Conservation (phyloP, 2,797 vertebrate species). For the Onychomys leucogaster region DNA sequence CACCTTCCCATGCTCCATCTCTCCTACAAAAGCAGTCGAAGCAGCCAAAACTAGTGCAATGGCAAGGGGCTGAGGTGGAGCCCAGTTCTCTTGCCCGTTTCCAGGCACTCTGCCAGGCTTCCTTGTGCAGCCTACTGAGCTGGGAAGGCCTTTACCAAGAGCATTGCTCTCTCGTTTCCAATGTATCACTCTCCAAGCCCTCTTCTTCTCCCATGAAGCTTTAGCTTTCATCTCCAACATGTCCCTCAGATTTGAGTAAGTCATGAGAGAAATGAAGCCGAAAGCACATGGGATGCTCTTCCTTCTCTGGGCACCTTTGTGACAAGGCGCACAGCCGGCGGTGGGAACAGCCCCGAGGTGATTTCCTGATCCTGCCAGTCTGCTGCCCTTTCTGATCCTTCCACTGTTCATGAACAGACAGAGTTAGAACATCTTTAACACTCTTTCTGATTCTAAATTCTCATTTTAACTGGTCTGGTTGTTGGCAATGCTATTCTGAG, state of each 20-base stretch:
- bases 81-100: background rate
- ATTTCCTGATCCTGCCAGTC: background rate
- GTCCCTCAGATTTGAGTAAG: background rate
- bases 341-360: background rate
- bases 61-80: background rate
- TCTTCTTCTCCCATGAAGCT: background rate
- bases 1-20: conserved; percentile 3
- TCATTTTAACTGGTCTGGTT: conserved; percentile 42
- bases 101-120: background rate
- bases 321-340: background rate
- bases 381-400: background rate
- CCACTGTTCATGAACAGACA: conserved; percentile 46
- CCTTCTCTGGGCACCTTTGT: background rate
- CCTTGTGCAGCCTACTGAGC: background rate
- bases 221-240: background rate
- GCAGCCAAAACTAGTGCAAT: background rate
- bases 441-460: conserved; percentile 34
- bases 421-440: background rate
- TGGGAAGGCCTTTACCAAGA: background rate
- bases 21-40: conserved; percentile 52
- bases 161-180: background rate
- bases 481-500: background rate
- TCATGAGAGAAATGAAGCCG: background rate
- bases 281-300: background rate
- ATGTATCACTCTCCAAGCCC: background rate